Percentiles rank a stretch among this genome's conserved stretches.
Conservation (phyloP, 35 echinoderm and acorn worm species). For the Acanthaster planci region DNA sequence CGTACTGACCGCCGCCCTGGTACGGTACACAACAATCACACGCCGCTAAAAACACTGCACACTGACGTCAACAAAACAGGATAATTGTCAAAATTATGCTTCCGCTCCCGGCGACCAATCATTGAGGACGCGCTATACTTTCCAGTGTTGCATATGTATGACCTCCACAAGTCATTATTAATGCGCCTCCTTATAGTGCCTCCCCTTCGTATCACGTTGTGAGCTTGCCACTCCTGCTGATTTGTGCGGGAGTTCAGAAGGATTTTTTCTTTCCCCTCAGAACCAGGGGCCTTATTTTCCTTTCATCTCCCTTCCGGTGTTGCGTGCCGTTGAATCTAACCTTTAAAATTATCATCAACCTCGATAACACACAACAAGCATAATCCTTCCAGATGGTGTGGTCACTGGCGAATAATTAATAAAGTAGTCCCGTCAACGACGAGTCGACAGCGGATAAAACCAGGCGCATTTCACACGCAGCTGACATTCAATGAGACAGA, state of each 20-base stretch:
- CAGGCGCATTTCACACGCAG: background rate
- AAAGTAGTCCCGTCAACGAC: constrained; percentile 18
- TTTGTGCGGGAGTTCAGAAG: background rate
- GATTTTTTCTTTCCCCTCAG: too few species aligned
- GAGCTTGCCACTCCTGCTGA: background rate
- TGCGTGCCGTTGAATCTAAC: background rate
- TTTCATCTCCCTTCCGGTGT: background rate
- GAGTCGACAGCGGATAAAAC: background rate
- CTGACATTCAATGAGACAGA: constrained; percentile 1
- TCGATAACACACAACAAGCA: too few species aligned
- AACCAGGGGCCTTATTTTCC: too few species aligned
- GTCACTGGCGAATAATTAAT: background rate
- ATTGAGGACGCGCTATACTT: background rate
- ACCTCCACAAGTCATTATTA: background rate
- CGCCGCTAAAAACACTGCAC: background rate
- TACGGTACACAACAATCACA: constrained; percentile 14
- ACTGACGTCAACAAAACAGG: constrained; percentile 49
- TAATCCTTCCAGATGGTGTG: constrained; percentile 1
- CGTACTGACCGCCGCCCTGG: background rate
- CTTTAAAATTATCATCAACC: too few species aligned
- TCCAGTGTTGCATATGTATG: background rate
- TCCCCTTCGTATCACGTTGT: too few species aligned
- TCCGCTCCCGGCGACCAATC: constrained; percentile 20
- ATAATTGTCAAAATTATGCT: constrained; percentile 38
- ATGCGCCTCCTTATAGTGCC: background rate